Evolutionary conservation across 2,888 invertebrate species (phyloP).

Genomic region (Alsophila aescularia): DNA sequence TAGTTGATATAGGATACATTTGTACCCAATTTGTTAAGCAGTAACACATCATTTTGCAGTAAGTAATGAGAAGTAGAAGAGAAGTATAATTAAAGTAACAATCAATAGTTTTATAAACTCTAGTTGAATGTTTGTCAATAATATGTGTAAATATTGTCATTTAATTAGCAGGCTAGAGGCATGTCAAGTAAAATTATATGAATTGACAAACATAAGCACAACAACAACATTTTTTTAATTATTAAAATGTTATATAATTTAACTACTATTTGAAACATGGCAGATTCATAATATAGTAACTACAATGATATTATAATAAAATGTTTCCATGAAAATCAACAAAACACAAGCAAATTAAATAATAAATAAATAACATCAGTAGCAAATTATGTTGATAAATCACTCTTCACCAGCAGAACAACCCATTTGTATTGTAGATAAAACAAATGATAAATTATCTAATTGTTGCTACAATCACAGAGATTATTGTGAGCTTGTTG

Average conservation of each 20-base stretch:
- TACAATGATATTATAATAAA: slow-evolving; percentile 42
- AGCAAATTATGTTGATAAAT: slow-evolving; percentile 68
- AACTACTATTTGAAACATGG: slow-evolving; percentile 47
- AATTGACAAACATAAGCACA: slow-evolving; percentile 57
- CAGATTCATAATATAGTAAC: slow-evolving; percentile 58
- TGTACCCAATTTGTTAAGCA: neutral
- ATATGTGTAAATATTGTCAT: slow-evolving; percentile 10
- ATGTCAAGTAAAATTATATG: slow-evolving; percentile 40
- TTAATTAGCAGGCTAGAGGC: slow-evolving; percentile 32
- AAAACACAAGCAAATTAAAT: slow-evolving; percentile 79
- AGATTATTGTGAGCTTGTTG: slow-evolving; percentile 82
- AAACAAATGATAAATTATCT: slow-evolving; percentile 78
- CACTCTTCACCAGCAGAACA: slow-evolving; percentile 74
- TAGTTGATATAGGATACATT: neutral
- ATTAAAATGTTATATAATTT: slow-evolving; percentile 43
- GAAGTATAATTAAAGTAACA: neutral
- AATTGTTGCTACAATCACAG: slow-evolving; percentile 84
- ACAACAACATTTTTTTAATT: slow-evolving; percentile 45
- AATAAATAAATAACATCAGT: slow-evolving; percentile 82
- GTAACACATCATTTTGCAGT: neutral
- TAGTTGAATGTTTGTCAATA: slow-evolving; percentile 3
- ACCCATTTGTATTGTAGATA: slow-evolving; percentile 71
- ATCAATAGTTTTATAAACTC: slow-evolving; percentile 5
- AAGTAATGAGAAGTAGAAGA: neutral
- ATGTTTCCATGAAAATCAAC: slow-evolving; percentile 72